Evolutionary conservation across 2,113 vertebrate species (phyloP).

Genomic region (Clarias macrocephalus): DNA sequence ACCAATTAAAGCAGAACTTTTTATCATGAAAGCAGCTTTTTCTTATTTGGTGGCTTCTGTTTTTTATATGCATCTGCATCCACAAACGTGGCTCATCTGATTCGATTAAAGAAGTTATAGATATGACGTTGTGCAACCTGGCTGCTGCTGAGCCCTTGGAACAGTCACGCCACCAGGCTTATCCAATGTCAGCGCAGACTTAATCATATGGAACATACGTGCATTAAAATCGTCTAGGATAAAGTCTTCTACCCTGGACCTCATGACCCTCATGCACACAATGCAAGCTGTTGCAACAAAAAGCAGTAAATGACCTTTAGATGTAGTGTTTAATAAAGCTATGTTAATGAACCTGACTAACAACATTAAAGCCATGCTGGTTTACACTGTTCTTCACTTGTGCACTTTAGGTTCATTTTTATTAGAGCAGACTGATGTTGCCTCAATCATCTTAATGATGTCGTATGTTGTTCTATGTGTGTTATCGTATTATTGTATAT

Average conservation of each 20-base stretch:
- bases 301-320: background rate
- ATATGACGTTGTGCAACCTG: background rate
- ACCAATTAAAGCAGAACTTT: background rate
- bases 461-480: background rate
- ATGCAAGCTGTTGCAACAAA: background rate
- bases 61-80: constrained; percentile 20
- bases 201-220: background rate
- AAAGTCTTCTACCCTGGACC: background rate
- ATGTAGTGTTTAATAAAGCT: background rate
- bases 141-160: background rate
- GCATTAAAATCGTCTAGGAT: background rate
- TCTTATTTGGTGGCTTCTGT: constrained; percentile 17
- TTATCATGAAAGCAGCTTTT: background rate
- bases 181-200: background rate
- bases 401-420: background rate
- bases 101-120: background rate
- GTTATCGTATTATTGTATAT: too few species aligned
- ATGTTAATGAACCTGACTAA: background rate
- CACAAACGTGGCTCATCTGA: background rate
- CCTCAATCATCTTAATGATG: background rate
- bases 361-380: background rate
- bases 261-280: background rate
- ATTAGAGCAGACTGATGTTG: background rate
- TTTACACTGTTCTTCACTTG: background rate
- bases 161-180: background rate